A percentile compares a stretch with the other conserved stretches of the same genome.
Evolutionary conservation across 2,888 invertebrate species (phyloP).

Genomic region (Arctia plantaginis): DNA sequence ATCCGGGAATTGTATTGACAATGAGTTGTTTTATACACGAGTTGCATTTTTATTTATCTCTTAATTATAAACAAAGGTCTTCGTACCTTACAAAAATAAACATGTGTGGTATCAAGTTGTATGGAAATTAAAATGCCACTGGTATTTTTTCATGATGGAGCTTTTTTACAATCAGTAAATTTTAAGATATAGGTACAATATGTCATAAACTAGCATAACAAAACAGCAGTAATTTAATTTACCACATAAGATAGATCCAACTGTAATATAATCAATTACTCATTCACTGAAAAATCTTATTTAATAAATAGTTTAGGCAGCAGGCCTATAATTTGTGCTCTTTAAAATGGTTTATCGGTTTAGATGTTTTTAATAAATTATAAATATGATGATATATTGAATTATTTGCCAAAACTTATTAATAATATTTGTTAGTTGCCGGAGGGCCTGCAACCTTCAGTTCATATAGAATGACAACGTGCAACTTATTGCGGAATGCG

Average conservation of each 20-base stretch:
- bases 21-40: constrained; percentile 32
- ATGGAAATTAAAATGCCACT: neutral
- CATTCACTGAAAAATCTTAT: neutral
- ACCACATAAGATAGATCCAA: neutral
- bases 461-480: constrained; percentile 61
- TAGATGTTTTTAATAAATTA: neutral
- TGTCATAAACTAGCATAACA: neutral
- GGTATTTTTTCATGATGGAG: neutral
- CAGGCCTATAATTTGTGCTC: neutral
- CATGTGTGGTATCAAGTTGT: neutral
- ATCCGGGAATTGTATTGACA: constrained; percentile 32
- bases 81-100: neutral
- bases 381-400: neutral
- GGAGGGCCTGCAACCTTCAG: constrained; percentile 65
- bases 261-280: neutral
- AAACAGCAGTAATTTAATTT: neutral
- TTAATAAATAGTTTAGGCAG: no score
- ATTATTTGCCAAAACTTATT: constrained; percentile 13
- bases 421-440: constrained; percentile 43
- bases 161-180: neutral
- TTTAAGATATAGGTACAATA: neutral
- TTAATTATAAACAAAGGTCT: constrained; percentile 20
- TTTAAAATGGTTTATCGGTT: no score
- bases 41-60: constrained; percentile 24
- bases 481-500: constrained; percentile 63